Conservation (phyloP, 2,888 invertebrate species). For the Phaonia tiefii region DNA sequence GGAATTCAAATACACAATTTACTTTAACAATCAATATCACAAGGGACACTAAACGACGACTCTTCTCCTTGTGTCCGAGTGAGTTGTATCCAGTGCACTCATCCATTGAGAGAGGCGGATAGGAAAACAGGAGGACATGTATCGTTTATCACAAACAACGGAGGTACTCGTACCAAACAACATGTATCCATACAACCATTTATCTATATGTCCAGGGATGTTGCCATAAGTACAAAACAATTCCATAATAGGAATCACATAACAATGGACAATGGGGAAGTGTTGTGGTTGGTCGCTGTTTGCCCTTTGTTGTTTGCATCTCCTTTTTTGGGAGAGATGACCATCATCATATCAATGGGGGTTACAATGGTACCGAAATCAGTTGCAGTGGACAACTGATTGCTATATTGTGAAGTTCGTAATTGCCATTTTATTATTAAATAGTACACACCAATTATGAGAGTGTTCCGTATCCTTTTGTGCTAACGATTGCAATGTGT, state of each 20-base stretch:
- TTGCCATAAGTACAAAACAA: constrained; percentile 32
- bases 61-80: not conserved
- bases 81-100: not conserved
- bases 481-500: no score
- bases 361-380: constrained; percentile 43
- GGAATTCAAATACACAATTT: constrained; percentile 24
- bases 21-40: constrained; percentile 17
- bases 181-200: not conserved
- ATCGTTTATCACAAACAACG: constrained; percentile 8
- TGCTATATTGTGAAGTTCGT: constrained; percentile 9
- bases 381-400: not conserved
- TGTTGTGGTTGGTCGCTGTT: not conserved
- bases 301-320: constrained; percentile 25
- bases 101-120: not conserved
- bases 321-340: constrained; percentile 27
- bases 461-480: not conserved
- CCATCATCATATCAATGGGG: constrained; percentile 41
- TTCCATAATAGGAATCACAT: constrained; percentile 32
- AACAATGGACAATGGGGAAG: constrained; percentile 12
- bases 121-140: not conserved
- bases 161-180: not conserved
- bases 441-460: constrained; percentile 26
- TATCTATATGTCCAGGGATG: constrained; percentile 4
- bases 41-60: not conserved
- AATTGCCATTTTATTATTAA: constrained; percentile 43